phyloP scores from a whole-genome alignment of 2,888 invertebrate species.

The Oxystoma pomonae region DNA sequence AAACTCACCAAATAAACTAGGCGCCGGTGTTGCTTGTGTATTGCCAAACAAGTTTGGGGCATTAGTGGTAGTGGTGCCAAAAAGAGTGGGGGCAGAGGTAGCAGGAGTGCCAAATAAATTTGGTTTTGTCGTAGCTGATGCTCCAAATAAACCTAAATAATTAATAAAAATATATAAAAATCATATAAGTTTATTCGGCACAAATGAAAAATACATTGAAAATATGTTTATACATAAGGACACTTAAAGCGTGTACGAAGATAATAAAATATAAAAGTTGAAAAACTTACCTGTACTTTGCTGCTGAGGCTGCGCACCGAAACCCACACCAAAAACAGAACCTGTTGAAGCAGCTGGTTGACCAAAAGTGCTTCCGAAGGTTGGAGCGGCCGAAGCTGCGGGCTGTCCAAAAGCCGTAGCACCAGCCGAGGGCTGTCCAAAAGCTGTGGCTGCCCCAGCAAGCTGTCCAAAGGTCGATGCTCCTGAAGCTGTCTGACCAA shows the following conservation, averaged over 20 bases:
- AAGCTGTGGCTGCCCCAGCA: conserved; percentile 25
- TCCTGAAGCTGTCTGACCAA: conserved; percentile 39
- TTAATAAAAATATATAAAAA: no score
- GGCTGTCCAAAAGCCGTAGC: conserved; percentile 34
- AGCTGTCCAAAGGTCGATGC: conserved; percentile 26
- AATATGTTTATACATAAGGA: no score
- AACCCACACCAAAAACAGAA: conserved; percentile 17
- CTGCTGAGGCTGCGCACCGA: conserved; percentile 16
- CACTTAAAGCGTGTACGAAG: no score
- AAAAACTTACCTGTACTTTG: neutral
- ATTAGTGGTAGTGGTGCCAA: conserved; percentile 36
- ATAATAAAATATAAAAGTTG: no score
- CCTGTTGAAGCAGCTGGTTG: conserved; percentile 27
- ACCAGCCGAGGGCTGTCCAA: conserved; percentile 23
- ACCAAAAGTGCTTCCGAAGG: conserved; percentile 45
- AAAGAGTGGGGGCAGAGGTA: conserved; percentile 33
- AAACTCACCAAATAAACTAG: conserved; percentile 34
- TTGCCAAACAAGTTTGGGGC: conserved; percentile 49
- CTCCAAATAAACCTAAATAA: conserved; percentile 27
- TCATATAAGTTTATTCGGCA: no score
- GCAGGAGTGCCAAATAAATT: conserved; percentile 32
- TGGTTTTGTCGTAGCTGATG: conserved; percentile 48
- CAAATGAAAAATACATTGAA: no score
- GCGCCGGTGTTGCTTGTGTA: conserved; percentile 28
- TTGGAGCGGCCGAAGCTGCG: conserved; percentile 36